Evolutionary conservation across 2,888 invertebrate genomes (phyloP), one percentile per base, ranked within the genome.

Genomic region (Oscheius onirici): DNA sequence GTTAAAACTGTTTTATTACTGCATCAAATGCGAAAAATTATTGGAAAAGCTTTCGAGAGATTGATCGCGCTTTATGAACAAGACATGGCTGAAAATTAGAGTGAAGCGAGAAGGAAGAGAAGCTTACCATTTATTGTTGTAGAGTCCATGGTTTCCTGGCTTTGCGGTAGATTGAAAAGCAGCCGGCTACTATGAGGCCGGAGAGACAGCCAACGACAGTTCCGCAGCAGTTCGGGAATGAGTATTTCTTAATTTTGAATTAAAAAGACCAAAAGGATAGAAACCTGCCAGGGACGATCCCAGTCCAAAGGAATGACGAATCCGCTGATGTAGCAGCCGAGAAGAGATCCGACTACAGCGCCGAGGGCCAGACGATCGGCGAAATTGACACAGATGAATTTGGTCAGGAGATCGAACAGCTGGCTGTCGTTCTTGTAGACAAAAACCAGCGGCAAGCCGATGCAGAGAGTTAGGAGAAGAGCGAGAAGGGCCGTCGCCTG

Each of bases 301-400:
- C 95, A 95, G 88, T 95, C 95, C 41, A 95, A 89, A 0, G 95
- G 95, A 78, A 95, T 93, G 0, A 93, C 92, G 70, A 93, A 91
- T 2, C 94, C 93, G 6, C 94, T 94, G 1, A 93, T 85, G 94
- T 94, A 95, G 5, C 93, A 92, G 2, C 94, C 94, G 41, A 93
- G 88, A 13, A 93, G 26, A 43, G 86, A 83, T 17, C 84, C 79
- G 17, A 72, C 1, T 3, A 74, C 68, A 22, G 71, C 26, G n/a
- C 74, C 76, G n/a, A 46, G 52, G n/a, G 69, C 71, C 6, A 55
- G 10, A n/a, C 52, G 57, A 22, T 82, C 76, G 22, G 46, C 17
- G 34, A 13, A 66, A 43, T 73, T 75, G 41, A 34, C 60, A n/a
- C 20, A 60, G 41, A 20, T 60, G 34, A 63, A 24, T 26, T 24